Conservation (phyloP, 2,888 invertebrate genomes). For the Arge pagana region DNA sequence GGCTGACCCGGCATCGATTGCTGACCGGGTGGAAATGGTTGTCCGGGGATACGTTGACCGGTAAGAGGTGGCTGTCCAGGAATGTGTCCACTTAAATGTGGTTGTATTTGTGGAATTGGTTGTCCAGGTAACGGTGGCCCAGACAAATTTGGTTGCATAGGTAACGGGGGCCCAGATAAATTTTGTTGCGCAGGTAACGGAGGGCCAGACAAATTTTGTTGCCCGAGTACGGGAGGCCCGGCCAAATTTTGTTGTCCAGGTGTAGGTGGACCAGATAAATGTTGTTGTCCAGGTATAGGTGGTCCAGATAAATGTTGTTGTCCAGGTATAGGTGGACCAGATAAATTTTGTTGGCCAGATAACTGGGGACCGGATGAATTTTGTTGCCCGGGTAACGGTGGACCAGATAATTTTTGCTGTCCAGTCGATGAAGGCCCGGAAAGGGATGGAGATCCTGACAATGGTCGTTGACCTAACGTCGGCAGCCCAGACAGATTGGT, state of each 20-base stretch:
- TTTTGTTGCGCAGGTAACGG: conserved; percentile 26
- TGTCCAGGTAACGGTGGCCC: conserved; percentile 39
- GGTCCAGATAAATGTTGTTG: conserved; percentile 45
- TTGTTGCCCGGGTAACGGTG: conserved; percentile 25
- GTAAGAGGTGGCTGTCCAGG: conserved; percentile 40
- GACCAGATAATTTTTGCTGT: conserved; percentile 4
- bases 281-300: conserved; percentile 6
- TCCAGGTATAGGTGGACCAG: conserved; percentile 21
- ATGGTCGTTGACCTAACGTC: too few relatives aligned
- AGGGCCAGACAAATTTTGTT: conserved; percentile 26
- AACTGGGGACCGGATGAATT: conserved; percentile 35
- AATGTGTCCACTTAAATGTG: conserved; percentile 38
- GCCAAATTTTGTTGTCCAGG: conserved; percentile 24
- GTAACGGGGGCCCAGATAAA: conserved; percentile 21
- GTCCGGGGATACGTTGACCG: conserved; percentile 24
- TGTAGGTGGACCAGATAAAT: conserved; percentile 2
- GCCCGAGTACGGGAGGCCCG: conserved; percentile 32
- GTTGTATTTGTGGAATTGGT: conserved; percentile 41
- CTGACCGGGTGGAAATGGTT: conserved; percentile 34
- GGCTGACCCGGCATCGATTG: conserved; percentile 35
- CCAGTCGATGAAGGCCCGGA: conserved; percentile 13
- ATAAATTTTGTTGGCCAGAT: conserved; percentile 30
- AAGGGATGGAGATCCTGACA: conserved; percentile 18
- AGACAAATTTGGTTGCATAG: conserved; percentile 30
- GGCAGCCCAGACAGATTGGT: background rate